These are phyloP conservation scores for Callocephalon fimbriatum DNA, from an alignment of 2,113 vertebrate species.

Conservation along the genomic window DNA sequence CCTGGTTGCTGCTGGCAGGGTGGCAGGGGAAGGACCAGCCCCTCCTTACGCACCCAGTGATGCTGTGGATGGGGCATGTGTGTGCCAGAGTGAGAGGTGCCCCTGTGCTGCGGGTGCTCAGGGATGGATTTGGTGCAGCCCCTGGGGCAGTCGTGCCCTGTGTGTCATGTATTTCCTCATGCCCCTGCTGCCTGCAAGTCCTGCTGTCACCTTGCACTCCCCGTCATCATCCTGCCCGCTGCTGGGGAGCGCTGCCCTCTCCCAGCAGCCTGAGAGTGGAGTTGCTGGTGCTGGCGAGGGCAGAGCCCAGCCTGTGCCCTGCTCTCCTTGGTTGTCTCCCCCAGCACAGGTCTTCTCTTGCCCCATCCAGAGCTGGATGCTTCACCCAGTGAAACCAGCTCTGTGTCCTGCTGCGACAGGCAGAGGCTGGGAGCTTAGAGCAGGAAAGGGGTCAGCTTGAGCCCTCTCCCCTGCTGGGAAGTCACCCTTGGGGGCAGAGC, in stretches of 20 bases:
- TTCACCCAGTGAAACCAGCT: not conserved
- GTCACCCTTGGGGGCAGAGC: fast-evolving
- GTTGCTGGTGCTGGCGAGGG: fast-evolving
- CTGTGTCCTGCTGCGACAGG: fast-evolving
- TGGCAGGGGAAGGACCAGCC: not conserved
- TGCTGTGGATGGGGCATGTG: fast-evolving
- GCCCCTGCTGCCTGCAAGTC: not conserved
- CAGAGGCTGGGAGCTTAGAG: not conserved
- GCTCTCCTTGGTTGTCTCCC: fast-evolving
- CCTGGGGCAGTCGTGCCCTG: not conserved
- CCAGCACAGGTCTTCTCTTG: not conserved
- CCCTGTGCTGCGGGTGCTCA: fast-evolving
- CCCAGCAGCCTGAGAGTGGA: not conserved
- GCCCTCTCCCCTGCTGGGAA: not conserved
- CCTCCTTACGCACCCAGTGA: fast-evolving
- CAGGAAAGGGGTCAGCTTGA: fast-evolving
- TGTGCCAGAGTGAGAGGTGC: not conserved
- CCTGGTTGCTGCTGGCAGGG: not conserved
- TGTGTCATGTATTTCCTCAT: not conserved
- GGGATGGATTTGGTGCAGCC: not conserved
- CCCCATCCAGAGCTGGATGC: not conserved
- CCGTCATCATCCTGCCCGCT: fast-evolving
- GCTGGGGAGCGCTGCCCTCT: not conserved
- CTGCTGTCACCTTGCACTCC: not conserved
- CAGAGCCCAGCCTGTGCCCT: not conserved